A percentile compares a stretch with the other conserved stretches of the same genome.
Conservation (phyloP, 2,113 vertebrate genomes). For the Crotalus viridis region DNA sequence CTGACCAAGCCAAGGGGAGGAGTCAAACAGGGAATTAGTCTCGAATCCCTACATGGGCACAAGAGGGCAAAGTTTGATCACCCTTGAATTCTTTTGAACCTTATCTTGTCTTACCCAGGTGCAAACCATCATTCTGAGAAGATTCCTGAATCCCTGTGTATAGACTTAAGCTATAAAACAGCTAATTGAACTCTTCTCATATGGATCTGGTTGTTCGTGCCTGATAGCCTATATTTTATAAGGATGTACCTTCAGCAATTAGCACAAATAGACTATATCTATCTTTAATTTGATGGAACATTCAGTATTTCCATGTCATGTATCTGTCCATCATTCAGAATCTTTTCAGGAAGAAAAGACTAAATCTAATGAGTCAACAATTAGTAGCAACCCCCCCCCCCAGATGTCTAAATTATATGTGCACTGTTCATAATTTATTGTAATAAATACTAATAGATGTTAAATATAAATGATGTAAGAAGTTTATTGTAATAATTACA, state of each 20-base stretch:
- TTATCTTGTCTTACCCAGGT: not conserved
- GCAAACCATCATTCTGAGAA: not conserved
- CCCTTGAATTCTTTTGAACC: not conserved
- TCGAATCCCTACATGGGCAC: not conserved
- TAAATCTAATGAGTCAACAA: not conserved
- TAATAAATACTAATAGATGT: not conserved
- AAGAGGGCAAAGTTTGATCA: not conserved
- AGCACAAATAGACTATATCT: not conserved
- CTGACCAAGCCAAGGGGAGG: not conserved
- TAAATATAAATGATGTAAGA: not conserved
- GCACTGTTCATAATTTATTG: slow-evolving; percentile 5
- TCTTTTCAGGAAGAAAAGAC: not conserved
- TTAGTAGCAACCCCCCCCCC: not conserved
- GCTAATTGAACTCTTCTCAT: not conserved
- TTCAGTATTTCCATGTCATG: not conserved
- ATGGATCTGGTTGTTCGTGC: not conserved
- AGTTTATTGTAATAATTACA: not conserved
- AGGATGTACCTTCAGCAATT: not conserved
- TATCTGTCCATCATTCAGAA: not conserved
- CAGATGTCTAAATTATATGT: not conserved
- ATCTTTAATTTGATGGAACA: not conserved
- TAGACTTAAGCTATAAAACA: not conserved
- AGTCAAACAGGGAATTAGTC: not conserved
- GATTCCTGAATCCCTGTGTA: not conserved
- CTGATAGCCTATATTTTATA: not conserved